Percentiles rank a stretch among this genome's conserved stretches.
These are phyloP conservation scores for Orchesella cincta DNA, from an alignment of 1,140 invertebrate species.

Conservation along the genomic window DNA sequence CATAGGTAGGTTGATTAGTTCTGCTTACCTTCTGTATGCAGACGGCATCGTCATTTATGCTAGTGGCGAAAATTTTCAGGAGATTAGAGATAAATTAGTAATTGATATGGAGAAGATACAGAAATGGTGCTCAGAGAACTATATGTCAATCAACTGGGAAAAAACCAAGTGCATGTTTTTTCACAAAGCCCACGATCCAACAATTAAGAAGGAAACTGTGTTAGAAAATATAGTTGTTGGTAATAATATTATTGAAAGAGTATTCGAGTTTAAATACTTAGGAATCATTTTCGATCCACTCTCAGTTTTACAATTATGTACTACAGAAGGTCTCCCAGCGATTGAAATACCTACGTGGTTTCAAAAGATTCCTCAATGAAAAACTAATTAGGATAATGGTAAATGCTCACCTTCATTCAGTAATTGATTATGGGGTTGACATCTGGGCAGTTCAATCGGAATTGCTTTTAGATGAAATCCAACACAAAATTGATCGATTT, in stretches of 20 bases:
- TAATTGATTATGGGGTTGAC: conserved; percentile 2
- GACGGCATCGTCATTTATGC: conserved; percentile 29
- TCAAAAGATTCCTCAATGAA: background rate
- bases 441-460: conserved; percentile 1
- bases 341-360: background rate
- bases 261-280: conserved; percentile 1
- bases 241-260: background rate
- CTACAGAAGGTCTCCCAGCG: background rate
- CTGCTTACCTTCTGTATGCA: background rate
- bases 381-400: background rate
- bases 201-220: background rate
- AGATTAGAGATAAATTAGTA: background rate
- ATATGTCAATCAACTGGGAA: background rate
- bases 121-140: background rate
- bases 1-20: conserved; percentile 6
- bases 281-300: background rate
- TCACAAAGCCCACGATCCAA: background rate
- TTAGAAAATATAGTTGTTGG: background rate
- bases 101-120: background rate
- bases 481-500: background rate
- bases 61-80: background rate
- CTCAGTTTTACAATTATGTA: background rate
- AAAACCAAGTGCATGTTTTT: background rate
- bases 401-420: background rate
- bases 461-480: background rate